Percentiles rank a stretch among this genome's conserved stretches.
Conservation (phyloP, 2,797 vertebrate genomes). For the Distichodus sexfasciatus region DNA sequence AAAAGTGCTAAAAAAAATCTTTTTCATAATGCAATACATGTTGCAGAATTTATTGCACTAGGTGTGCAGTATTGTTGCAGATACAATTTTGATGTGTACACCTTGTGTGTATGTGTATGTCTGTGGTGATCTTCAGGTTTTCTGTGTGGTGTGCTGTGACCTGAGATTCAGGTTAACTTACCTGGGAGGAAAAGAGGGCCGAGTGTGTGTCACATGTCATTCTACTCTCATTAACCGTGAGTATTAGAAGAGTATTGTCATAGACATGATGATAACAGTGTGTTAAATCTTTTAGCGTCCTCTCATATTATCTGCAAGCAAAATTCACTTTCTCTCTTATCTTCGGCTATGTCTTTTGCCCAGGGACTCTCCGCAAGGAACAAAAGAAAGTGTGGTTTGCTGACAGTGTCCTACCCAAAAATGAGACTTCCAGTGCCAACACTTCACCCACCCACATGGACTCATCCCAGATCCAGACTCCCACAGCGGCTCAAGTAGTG, state of each 20-base stretch:
- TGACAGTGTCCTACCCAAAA: slow-evolving; percentile 86
- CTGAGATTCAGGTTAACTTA: slow-evolving; percentile 92
- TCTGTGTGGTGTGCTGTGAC: slow-evolving; percentile 93
- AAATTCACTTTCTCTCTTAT: neutral
- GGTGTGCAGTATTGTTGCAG: too few relatives aligned
- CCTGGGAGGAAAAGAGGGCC: slow-evolving; percentile 94
- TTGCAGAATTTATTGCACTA: too few relatives aligned
- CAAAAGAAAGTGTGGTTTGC: slow-evolving; percentile 98
- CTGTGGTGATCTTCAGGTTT: slow-evolving; percentile 76
- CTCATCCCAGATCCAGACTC: slow-evolving; percentile 23
- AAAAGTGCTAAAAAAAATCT: too few relatives aligned
- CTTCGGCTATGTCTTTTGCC: neutral
- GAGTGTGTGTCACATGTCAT: slow-evolving; percentile 96
- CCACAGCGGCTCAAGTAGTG: slow-evolving; percentile 34
- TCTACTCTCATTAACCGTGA: slow-evolving; percentile 91
- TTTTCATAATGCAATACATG: too few relatives aligned
- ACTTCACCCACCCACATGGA: slow-evolving; percentile 77
- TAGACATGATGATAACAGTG: neutral
- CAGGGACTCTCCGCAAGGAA: slow-evolving; percentile 83
- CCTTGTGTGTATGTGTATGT: too few relatives aligned
- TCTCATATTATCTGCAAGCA: neutral
- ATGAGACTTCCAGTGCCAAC: slow-evolving; percentile 89
- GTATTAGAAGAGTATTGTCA: slow-evolving; percentile 45
- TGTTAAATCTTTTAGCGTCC: neutral
- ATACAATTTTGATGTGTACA: too few relatives aligned